These are phyloP conservation scores for Meandrusa payeni DNA, from an alignment of 2,888 invertebrate genomes.

Conservation along the genomic window DNA sequence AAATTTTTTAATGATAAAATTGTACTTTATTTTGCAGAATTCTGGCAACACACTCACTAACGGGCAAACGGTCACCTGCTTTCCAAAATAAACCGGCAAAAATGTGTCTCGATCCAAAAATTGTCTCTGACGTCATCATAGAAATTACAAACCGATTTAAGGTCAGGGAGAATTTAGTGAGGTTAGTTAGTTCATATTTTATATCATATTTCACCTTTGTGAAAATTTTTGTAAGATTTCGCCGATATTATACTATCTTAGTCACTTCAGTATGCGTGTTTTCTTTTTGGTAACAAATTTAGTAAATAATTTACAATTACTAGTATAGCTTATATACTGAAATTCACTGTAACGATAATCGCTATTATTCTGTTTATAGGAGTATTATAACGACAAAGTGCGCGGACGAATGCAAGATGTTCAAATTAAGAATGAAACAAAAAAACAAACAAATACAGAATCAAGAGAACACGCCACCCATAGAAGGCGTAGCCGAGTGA, in stretches of 20 bases:
- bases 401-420: conserved; percentile 83
- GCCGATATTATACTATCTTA: no score
- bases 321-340: no score
- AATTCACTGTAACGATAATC: no score
- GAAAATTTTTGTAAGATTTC: no score
- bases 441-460: conserved; percentile 39
- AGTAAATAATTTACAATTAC: no score
- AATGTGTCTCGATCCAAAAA: conserved; percentile 75
- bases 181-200: no score
- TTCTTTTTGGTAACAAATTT: no score
- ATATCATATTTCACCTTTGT: no score
- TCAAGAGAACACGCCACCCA: conserved; percentile 35
- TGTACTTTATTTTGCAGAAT: conserved; percentile 64
- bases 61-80: conserved; percentile 82
- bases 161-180: conserved; percentile 75
- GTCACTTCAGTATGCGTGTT: no score
- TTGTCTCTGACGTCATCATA: conserved; percentile 78
- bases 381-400: conserved; percentile 83
- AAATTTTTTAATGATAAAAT: no score
- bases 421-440: conserved; percentile 58
- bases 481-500: conserved; percentile 10
- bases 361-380: conserved; percentile 47
- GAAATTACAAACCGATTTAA: conserved; percentile 72
- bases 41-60: conserved; percentile 81
- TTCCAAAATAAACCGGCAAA: conserved; percentile 66